Evolutionary conservation across 2,113 vertebrate species (phyloP).

Genomic region (Gadus chalcogrammus): DNA sequence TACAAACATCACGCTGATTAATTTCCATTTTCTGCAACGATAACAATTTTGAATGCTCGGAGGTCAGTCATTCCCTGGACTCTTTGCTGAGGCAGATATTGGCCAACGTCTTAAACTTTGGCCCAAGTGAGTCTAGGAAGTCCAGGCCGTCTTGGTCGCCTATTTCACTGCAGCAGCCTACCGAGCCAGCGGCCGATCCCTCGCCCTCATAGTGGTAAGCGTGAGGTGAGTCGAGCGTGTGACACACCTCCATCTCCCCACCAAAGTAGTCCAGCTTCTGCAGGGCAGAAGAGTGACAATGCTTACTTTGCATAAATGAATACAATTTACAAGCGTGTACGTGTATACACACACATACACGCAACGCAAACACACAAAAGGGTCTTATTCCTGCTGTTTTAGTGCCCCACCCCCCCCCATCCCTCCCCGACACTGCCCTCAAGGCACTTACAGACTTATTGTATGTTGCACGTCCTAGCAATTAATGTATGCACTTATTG

Average conservation of each 20-base stretch:
- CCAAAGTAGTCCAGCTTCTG: conserved; percentile 50
- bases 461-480: too few species aligned
- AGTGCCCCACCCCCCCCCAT: too few species aligned
- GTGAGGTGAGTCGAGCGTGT: conserved; percentile 77
- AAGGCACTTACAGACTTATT: too few species aligned
- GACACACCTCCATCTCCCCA: conserved; percentile 42
- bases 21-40: too few species aligned
- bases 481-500: too few species aligned
- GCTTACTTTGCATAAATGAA: neutral
- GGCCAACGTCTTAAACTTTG: conserved; percentile 85
- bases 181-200: conserved; percentile 80
- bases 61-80: conserved; percentile 10
- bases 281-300: conserved; percentile 12
- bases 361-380: neutral
- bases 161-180: conserved; percentile 83
- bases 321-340: neutral
- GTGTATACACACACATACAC: neutral
- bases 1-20: too few species aligned
- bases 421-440: too few species aligned
- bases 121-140: conserved; percentile 83
- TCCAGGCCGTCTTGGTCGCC: conserved; percentile 75
- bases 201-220: conserved; percentile 81
- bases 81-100: conserved; percentile 66
- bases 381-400: neutral
- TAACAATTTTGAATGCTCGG: too few species aligned